A percentile compares a stretch with the other conserved stretches of the same genome.
Evolutionary conservation across 2,797 vertebrate genomes (phyloP).

Genomic region (Ispidina picta): DNA sequence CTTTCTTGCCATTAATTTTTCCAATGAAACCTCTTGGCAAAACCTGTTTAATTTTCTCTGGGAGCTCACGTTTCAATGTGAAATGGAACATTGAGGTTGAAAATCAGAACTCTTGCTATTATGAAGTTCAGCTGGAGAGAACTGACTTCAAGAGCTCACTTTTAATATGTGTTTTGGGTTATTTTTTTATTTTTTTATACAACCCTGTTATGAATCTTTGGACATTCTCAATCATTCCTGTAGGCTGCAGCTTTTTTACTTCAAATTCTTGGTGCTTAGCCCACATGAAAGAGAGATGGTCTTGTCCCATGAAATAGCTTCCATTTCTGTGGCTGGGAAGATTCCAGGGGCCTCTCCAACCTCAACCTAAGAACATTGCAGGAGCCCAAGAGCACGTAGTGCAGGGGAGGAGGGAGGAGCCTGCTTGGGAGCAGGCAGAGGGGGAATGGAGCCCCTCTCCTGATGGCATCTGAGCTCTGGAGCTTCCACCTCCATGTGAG

Average conservation of each 20-base stretch:
- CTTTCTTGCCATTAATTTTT: constrained; percentile 11
- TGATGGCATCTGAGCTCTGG: too few species aligned
- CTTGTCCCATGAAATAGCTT: neutral
- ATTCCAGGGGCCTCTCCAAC: neutral
- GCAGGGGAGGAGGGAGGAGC: neutral
- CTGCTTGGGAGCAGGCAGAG: neutral
- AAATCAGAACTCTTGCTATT: neutral
- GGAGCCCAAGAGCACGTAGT: constrained; percentile 47
- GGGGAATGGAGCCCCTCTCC: neutral
- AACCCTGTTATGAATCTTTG: neutral
- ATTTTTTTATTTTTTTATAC: neutral
- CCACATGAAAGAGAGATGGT: constrained; percentile 8
- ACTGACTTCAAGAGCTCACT: neutral
- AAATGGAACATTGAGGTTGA: neutral
- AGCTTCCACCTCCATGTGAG: too few species aligned
- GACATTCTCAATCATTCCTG: neutral
- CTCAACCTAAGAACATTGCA: neutral
- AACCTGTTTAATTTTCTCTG: neutral
- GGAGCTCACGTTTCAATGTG: neutral
- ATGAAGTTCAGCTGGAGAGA: neutral
- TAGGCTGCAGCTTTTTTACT: neutral
- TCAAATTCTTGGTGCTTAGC: neutral
- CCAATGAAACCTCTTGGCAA: neutral
- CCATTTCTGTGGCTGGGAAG: neutral
- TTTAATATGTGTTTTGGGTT: neutral